Evolutionary conservation across 2,113 vertebrate species (phyloP), one percentile per base, ranked within the genome.

Genomic region (Microtus richardsoni): DNA sequence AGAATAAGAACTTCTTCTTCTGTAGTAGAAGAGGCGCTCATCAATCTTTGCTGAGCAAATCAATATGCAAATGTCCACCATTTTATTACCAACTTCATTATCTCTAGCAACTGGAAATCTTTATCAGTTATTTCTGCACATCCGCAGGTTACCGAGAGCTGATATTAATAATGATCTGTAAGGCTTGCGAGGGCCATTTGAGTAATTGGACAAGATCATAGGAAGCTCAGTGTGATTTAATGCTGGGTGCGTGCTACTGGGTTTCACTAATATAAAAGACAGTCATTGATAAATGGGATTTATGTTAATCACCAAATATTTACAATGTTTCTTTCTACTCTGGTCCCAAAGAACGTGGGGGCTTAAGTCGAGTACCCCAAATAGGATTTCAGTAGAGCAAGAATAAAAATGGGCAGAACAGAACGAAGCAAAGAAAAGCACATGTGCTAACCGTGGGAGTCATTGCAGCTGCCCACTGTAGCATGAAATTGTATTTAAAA

Each of bases 351-450:
- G 66, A 71, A 52, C 2, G 5, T 36, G 19, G 41, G n/a, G 84
- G 3, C 62, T 95, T 93, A 84, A 93, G 47, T 60, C 89, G 79
- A 24, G 26, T 64, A 19, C 49, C 90, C 28, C 39, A 95, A 93
- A 47, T 22, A 71, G 49, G 28, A 85, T 70, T 93, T 92, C 80
- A 93, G 79, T 75, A 94, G 95, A 93, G 78, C 70, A 33, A 93
- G 68, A 89, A 91, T 93, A 52, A 91, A 96, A 97, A 83, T 54
- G 89, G 91, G 73, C 74, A 70, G 89, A 92, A 36, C 26, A 52
- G 70, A n/a, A 77, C 89, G 92, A 74, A 91, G 78, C 7, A 71
- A 85, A 54, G 28, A 26, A 71, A 49, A 96, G 77, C 68, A 41
- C 60, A 90, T 83, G 28, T 30, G 85, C 85, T 87, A 64, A 79